A percentile compares a stretch with the other conserved stretches of the same genome.
phyloP scores from a whole-genome alignment of 2,888 invertebrate genomes.

The Cremastobaeus sp. region DNA sequence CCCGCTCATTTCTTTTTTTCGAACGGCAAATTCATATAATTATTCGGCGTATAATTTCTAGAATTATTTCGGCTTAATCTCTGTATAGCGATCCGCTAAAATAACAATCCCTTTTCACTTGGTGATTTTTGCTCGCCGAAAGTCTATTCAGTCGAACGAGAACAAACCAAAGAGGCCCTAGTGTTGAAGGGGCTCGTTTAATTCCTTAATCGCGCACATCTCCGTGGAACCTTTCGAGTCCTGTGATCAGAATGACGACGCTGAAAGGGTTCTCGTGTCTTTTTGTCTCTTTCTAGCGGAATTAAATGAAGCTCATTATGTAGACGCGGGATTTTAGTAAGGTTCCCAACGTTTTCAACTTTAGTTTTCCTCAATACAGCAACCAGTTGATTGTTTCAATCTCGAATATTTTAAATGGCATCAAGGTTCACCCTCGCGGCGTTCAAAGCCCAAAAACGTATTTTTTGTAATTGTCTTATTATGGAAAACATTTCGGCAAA shows the following conservation, averaged over 20 bases:
- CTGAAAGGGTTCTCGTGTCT: conserved; percentile 70
- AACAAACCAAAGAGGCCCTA: conserved; percentile 65
- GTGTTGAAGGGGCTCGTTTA: conserved; percentile 65
- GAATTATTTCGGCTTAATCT: conserved; percentile 31
- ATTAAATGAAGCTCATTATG: conserved; percentile 69
- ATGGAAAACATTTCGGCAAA: not conserved
- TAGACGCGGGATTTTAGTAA: conserved; percentile 54
- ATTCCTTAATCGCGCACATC: conserved; percentile 68
- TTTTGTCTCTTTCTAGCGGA: conserved; percentile 64
- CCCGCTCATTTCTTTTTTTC: conserved; percentile 29
- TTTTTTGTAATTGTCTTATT: not conserved
- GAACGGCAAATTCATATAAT: conserved; percentile 21
- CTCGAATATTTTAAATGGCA: conserved; percentile 22
- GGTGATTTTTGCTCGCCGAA: conserved; percentile 65
- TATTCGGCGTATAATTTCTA: conserved; percentile 27
- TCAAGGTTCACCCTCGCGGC: conserved; percentile 8
- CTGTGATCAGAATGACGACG: conserved; percentile 62
- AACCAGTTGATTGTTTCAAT: conserved; percentile 45
- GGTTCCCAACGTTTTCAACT: conserved; percentile 38
- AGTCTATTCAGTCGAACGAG: conserved; percentile 66
- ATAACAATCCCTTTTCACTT: conserved; percentile 26
- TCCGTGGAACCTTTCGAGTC: conserved; percentile 70
- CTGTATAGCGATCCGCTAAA: conserved; percentile 27
- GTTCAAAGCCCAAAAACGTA: conserved; percentile 12
- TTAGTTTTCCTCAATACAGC: conserved; percentile 17